Evolutionary conservation across 2,888 invertebrate genomes (phyloP).

Genomic region (Acanthacorydalis orientalis): DNA sequence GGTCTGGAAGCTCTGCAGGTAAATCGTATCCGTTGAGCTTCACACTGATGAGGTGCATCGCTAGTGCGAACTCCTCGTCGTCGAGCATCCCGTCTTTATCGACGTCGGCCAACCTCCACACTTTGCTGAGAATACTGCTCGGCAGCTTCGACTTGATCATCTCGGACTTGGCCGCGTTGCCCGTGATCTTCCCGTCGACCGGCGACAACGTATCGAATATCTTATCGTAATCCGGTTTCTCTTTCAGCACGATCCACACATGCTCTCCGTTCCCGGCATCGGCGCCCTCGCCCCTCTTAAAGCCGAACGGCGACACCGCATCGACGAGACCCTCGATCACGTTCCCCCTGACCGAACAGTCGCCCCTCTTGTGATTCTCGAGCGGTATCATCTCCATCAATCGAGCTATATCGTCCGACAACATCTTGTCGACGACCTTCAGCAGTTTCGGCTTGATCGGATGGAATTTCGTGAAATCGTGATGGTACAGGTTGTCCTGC

Average conservation of each 20-base stretch:
- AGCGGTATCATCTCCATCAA: conserved; percentile 90
- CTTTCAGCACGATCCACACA: conserved; percentile 91
- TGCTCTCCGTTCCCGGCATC: conserved; percentile 67
- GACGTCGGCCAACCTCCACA: conserved; percentile 94
- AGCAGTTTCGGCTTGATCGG: conserved; percentile 73
- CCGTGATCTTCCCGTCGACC: conserved; percentile 82
- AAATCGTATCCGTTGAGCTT: conserved; percentile 83
- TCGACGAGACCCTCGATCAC: conserved; percentile 75
- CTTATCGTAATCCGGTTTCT: conserved; percentile 68
- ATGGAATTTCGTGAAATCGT: conserved; percentile 91
- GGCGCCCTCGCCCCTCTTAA: conserved; percentile 75
- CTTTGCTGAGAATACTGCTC: conserved; percentile 85
- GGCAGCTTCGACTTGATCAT: conserved; percentile 96
- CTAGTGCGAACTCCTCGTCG: conserved; percentile 89
- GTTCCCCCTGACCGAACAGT: conserved; percentile 48
- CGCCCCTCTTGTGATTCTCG: conserved; percentile 12
- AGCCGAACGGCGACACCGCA: conserved; percentile 77
- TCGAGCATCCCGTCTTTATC: conserved; percentile 90
- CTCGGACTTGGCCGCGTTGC: conserved; percentile 78
- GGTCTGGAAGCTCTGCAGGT: conserved; percentile 68
- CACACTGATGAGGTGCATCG: conserved; percentile 85
- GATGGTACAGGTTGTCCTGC: conserved; percentile 67
- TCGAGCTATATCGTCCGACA: conserved; percentile 82
- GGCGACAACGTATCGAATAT: conserved; percentile 67
- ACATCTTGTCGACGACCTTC: conserved; percentile 89